Base-by-base conservation (phyloP, 2,797 vertebrate species). In the Hydrophis major region DNA sequence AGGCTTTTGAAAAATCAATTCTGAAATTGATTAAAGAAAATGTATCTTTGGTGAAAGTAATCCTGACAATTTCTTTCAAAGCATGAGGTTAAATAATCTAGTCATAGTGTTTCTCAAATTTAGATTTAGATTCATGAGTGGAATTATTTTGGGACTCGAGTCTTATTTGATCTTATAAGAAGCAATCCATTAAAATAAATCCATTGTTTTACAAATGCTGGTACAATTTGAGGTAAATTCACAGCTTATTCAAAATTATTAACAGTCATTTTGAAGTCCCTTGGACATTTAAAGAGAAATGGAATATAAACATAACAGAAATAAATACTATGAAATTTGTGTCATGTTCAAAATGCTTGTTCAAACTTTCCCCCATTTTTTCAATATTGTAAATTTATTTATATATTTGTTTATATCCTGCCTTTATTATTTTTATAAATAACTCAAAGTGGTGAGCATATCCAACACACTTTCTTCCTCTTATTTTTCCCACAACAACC, bases 51-150 rank as follows among this genome's bases (percentile, higher is more conserved):
- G 66, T 88, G 94, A 92, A 91, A 94, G 92, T 90, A 28, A 88
- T 90, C 27, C 27, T 92, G 60, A 93, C 78, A 94, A 37, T 14
- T 92, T 93, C 94, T n/a, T 92, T 91, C 93, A 94, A 90, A 96
- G 61, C 16, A 63, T 92, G 94, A 69, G 83, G 60, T 86, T 74
- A 92, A 0, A 83, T 87, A 42, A 88, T 59, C 91, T 88, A 42
- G 89, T 59, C 91, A 89, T 28, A 14, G 63, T 56, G 47, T 28
- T 57, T 74, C 42, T 20, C 60, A 88, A 27, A 25, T 32, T 32
- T 32, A 32, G 22, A 42, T 53, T 86, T 87, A 69, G 3, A 27
- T 32, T 88, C 32, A 22, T 86, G 57, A 20, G n/a, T 25, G 18
- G n/a, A 55, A 28, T 6, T 63, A 32, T 16, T 55, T 42, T 55